A percentile compares a stretch with the other conserved stretches of the same genome.
These are phyloP conservation scores for Electrophaes corylata DNA, from an alignment of 2,888 invertebrate genomes.

Conservation along the genomic window DNA sequence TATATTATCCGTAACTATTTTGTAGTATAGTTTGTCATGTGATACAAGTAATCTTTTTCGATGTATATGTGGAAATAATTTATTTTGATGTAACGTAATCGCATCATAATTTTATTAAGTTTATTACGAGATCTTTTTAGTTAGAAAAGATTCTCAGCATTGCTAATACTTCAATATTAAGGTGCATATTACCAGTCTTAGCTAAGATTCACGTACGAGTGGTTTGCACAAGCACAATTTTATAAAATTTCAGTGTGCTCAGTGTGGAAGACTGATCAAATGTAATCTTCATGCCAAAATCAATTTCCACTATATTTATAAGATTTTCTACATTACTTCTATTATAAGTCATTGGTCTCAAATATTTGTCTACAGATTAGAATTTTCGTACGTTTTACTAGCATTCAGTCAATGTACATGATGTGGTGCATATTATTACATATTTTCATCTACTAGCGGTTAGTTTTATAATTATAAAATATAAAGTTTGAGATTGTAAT, in stretches of 20 bases:
- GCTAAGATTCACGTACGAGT: slow-evolving; percentile 29
- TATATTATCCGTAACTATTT: slow-evolving; percentile 9
- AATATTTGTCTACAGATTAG: slow-evolving; percentile 7
- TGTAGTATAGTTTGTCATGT: slow-evolving; percentile 43
- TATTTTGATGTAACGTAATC: slow-evolving; percentile 47
- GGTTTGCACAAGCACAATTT: slow-evolving; percentile 52
- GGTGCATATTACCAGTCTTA: slow-evolving; percentile 24
- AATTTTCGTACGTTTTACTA: slow-evolving; percentile 39
- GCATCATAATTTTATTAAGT: slow-evolving; percentile 45
- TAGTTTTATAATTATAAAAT: slow-evolving; percentile 25
- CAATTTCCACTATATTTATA: slow-evolving; percentile 37
- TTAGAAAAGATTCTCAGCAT: slow-evolving; percentile 34
- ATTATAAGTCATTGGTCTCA: slow-evolving; percentile 15
- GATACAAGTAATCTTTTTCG: slow-evolving; percentile 49
- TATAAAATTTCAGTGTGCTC: slow-evolving; percentile 62
- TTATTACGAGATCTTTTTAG: slow-evolving; percentile 37
- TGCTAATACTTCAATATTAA: slow-evolving; percentile 30
- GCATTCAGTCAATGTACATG: slow-evolving; percentile 47
- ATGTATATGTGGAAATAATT: slow-evolving; percentile 58
- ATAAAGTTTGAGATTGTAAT: slow-evolving; percentile 12
- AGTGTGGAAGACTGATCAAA: slow-evolving; percentile 78
- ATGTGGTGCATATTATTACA: slow-evolving; percentile 56
- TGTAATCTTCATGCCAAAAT: slow-evolving; percentile 55
- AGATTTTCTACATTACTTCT: slow-evolving; percentile 48
- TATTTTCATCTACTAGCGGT: slow-evolving; percentile 36